These are phyloP conservation scores for Platyrinchus mystaceus DNA, from an alignment of 2,797 vertebrate species.

Conservation along the genomic window DNA sequence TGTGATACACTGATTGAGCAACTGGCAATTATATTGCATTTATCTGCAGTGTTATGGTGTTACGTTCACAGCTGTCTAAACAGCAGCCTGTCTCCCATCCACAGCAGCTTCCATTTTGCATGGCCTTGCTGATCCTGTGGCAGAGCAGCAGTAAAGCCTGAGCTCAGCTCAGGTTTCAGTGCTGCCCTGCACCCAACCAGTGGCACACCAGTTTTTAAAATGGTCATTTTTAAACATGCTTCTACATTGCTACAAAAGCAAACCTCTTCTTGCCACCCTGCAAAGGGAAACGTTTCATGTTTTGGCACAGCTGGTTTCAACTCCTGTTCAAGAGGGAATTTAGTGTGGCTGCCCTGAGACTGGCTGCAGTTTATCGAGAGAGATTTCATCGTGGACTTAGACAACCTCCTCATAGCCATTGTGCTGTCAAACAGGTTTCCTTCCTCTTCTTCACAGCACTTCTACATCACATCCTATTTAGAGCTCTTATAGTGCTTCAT, in stretches of 20 bases:
- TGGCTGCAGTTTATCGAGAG: background rate
- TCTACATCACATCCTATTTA: conserved; percentile 22
- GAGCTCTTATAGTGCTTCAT: conserved; percentile 20
- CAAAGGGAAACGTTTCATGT: background rate
- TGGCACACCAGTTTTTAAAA: background rate
- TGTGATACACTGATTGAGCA: background rate
- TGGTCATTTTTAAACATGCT: background rate
- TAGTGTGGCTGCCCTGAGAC: background rate
- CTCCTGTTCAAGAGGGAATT: background rate
- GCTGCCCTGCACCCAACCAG: background rate
- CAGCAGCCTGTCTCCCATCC: background rate
- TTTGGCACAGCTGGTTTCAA: background rate
- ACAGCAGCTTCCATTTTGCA: background rate
- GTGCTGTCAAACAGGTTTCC: conserved; percentile 43
- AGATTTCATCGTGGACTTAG: background rate
- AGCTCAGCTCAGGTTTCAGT: background rate
- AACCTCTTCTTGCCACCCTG: background rate
- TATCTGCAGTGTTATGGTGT: background rate
- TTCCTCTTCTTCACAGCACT: conserved; percentile 30
- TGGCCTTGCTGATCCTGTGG: background rate
- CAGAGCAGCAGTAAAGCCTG: background rate
- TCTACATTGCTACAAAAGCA: background rate
- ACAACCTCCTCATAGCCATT: background rate
- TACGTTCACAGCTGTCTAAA: background rate
- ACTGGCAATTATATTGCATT: background rate